These are phyloP conservation scores for Zonotrichia leucophrys DNA, from an alignment of 2,113 vertebrate species.

Conservation along the genomic window DNA sequence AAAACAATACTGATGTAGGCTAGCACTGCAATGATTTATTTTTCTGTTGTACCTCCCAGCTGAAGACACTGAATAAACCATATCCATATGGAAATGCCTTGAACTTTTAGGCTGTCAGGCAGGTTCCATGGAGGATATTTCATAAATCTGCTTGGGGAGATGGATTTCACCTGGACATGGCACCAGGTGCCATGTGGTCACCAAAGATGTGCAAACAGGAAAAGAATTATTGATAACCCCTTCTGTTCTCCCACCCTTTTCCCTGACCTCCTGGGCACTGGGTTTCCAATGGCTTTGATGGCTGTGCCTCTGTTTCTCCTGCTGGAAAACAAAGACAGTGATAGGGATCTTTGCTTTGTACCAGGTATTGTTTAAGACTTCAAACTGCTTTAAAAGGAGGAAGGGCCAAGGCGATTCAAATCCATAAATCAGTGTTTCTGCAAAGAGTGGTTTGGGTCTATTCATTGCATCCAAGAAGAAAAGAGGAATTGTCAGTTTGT, in stretches of 20 bases:
- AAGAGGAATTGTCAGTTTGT: background rate
- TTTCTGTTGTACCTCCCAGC: background rate
- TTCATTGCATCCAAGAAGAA: background rate
- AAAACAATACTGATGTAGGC: background rate
- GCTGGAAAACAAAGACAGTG: background rate
- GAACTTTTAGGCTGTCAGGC: background rate
- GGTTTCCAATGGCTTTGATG: background rate
- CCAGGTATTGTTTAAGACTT: background rate
- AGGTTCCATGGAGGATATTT: background rate
- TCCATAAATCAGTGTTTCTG: background rate
- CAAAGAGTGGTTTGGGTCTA: background rate
- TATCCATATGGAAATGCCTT: background rate
- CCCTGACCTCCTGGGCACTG: background rate
- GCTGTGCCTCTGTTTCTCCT: background rate
- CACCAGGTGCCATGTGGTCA: background rate
- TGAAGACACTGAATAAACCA: background rate
- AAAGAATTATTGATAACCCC: background rate
- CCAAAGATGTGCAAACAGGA: background rate
- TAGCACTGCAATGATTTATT: background rate
- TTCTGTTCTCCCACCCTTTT: background rate
- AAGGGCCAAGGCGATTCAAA: background rate
- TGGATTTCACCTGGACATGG: background rate
- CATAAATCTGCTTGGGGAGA: fast-evolving
- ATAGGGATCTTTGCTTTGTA: background rate
- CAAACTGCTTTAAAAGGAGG: background rate